These are phyloP conservation scores for Erannis defoliaria DNA, from an alignment of 2,888 invertebrate species.

Conservation along the genomic window DNA sequence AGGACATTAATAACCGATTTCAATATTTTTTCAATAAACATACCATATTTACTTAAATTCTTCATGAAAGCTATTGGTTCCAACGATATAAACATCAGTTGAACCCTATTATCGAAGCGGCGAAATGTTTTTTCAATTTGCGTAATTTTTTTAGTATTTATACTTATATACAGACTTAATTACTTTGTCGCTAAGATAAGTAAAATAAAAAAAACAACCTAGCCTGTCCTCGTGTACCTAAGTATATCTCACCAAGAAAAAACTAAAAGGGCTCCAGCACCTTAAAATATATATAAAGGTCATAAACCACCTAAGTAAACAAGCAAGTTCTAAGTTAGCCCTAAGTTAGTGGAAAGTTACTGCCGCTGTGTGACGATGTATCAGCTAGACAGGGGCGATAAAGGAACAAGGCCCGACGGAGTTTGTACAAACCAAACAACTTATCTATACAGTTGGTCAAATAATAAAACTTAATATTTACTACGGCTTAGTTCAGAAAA, in stretches of 20 bases:
- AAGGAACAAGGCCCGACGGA: conserved; percentile 63
- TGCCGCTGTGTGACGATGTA: conserved; percentile 72
- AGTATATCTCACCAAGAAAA: conserved; percentile 26
- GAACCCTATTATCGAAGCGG: too few species aligned
- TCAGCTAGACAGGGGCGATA: conserved; percentile 68
- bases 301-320: conserved; percentile 62
- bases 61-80: too few species aligned
- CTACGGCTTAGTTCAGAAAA: too few species aligned
- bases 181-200: not conserved
- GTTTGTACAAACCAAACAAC: conserved; percentile 45
- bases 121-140: too few species aligned
- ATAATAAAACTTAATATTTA: too few species aligned
- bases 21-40: too few species aligned
- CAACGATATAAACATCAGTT: too few species aligned
- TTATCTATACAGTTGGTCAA: too few species aligned
- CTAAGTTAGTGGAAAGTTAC: conserved; percentile 60
- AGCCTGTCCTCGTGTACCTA: not conserved
- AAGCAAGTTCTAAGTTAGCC: conserved; percentile 40
- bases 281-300: conserved; percentile 26
- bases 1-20: too few species aligned
- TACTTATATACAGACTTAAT: not conserved
- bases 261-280: conserved; percentile 24
- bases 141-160: not conserved
- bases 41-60: too few species aligned
- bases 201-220: not conserved